A percentile compares a stretch with the other conserved stretches of the same genome.
These are phyloP conservation scores for Syngnathus floridae DNA, from an alignment of 2,113 vertebrate genomes.

Conservation along the genomic window DNA sequence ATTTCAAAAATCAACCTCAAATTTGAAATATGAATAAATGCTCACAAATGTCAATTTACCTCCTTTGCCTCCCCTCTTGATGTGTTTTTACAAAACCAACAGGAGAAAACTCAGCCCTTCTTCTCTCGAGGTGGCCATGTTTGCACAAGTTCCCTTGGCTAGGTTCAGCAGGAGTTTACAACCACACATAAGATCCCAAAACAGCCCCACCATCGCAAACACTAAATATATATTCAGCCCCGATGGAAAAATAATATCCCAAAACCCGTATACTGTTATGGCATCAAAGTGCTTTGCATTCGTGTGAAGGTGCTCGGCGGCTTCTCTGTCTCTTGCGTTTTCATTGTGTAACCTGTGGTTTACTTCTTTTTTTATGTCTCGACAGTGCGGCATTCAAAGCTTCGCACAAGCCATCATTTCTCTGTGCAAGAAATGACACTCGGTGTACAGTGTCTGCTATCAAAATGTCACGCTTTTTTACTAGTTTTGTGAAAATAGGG, in stretches of 20 bases:
- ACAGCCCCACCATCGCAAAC: conserved; percentile 27
- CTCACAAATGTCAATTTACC: conserved; percentile 21
- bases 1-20: not conserved
- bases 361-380: conserved; percentile 32
- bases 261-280: conserved; percentile 30
- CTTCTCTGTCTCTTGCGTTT: conserved; percentile 30
- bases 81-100: conserved; percentile 16
- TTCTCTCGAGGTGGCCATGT: conserved; percentile 40
- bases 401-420: conserved; percentile 36
- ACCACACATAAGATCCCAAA: conserved; percentile 43
- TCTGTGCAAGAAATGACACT: conserved; percentile 43
- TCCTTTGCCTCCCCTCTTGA: conserved; percentile 23
- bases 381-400: conserved; percentile 29
- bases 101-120: conserved; percentile 16
- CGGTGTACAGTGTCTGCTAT: conserved; percentile 40
- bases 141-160: conserved; percentile 45
- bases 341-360: conserved; percentile 36
- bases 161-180: conserved; percentile 59
- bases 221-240: conserved; percentile 22
- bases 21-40: conserved; percentile 7
- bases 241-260: conserved; percentile 39
- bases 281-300: conserved; percentile 38
- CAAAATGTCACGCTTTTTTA: conserved; percentile 57
- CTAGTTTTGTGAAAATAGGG: conserved; percentile 47
- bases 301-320: conserved; percentile 33